Evolutionary conservation across 1,140 invertebrate genomes (phyloP).

Genomic region (Pseudachorutes palmiensis): DNA sequence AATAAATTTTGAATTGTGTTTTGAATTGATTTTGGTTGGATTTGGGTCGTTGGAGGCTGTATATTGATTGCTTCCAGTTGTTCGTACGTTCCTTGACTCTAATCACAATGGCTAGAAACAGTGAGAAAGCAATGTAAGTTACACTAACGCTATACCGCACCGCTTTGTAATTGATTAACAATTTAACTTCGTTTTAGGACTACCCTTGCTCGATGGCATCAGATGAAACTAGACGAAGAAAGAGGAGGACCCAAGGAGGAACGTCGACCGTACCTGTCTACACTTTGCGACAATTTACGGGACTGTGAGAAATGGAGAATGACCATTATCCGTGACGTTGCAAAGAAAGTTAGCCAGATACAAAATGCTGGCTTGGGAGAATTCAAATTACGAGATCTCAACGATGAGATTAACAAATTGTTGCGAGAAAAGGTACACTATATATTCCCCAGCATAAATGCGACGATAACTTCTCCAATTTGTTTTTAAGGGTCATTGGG

Average conservation of each 20-base stretch:
- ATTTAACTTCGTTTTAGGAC: neutral
- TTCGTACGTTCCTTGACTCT: no score
- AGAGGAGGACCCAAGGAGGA: conserved; percentile 55
- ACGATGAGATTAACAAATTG: conserved; percentile 99
- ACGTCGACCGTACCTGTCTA: conserved; percentile 81
- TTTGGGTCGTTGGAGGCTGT: no score
- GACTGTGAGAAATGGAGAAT: conserved; percentile 91
- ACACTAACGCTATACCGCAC: neutral
- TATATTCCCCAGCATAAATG: neutral
- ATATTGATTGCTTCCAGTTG: no score
- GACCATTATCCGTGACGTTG: conserved; percentile 93
- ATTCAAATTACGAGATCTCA: conserved; percentile 93
- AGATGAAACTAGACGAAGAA: conserved; percentile 15
- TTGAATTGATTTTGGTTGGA: no score
- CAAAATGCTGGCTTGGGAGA: conserved; percentile 98
- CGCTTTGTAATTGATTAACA: no score
- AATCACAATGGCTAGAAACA: conserved; percentile 14
- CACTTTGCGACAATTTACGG: conserved; percentile 79
- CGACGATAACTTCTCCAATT: neutral
- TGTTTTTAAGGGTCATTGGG: conserved; percentile 71
- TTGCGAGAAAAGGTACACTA: conserved; percentile 64
- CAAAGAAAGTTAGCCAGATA: conserved; percentile 98
- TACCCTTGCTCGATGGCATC: neutral
- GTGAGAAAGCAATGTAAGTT: conserved; percentile 19
- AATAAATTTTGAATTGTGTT: no score